Evolutionary conservation across 2,113 vertebrate genomes (phyloP), one percentile per base, ranked within the genome.

Genomic region (Thinocorus orbignyianus): DNA sequence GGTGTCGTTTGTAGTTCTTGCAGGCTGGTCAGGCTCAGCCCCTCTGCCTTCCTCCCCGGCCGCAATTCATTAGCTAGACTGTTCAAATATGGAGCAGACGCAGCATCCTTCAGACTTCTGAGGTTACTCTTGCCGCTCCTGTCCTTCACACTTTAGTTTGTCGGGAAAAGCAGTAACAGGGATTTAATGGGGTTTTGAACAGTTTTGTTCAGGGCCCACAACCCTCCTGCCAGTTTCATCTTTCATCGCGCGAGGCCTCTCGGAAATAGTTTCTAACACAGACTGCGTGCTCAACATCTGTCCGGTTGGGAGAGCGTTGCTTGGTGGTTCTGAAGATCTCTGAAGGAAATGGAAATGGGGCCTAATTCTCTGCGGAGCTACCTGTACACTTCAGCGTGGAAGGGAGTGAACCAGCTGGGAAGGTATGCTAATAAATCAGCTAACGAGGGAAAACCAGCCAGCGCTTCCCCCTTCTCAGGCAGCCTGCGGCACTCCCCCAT

Each of bases 21-120:
- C 77, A 92, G 65, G 79, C 61, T 95, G 49, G 24, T 58, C 54
- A 64, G 70, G 80, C 80, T 93, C 70, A 91, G 79, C 64, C 65
- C 78, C 92, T 86, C 90, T 96, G 76, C 72, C 80, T 88, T 94
- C 80, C 76, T 86, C 28, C 42, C 52, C 6, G 5, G 61, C 77
- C 6, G 2, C 44, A 48, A 89, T 92, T 95, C 93, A 91, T 96
- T 96, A 96, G 69, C 82, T n/a, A 74, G 66, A 81, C 81, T 66
- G 78, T 76, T 94, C 70, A 62, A 85, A 94, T 73, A 86, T 74
- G 88, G 65, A 94, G 83, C 92, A 94, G 90, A 66, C 44, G 68
- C 49, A 49, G 80, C 78, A 91, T 81, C 88, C 86, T 91, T 92
- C 92, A 96, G 86, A 87, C 86, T 94, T 96, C 86, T 93, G 88